A percentile compares a stretch with the other conserved stretches of the same genome.
Evolutionary conservation across 1,140 invertebrate genomes (phyloP).

Genomic region (Lordiphosa mommai): DNA sequence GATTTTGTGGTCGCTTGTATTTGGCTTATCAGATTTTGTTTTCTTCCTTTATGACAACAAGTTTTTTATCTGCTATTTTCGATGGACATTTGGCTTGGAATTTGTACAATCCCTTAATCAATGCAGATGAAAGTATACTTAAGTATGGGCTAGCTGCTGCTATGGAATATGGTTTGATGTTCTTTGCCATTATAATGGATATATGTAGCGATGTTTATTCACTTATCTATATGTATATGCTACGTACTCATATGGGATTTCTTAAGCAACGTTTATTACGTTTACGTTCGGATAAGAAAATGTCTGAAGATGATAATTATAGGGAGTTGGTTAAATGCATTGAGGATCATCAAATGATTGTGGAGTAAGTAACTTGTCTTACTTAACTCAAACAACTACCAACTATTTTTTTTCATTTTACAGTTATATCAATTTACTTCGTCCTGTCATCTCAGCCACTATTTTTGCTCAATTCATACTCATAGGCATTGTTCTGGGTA

Average conservation of each 20-base stretch:
- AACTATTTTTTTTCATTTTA: no score
- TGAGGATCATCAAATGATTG: conserved; percentile 44
- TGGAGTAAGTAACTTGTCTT: conserved; percentile 17
- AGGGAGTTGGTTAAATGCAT: conserved; percentile 52
- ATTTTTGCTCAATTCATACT: conserved; percentile 59
- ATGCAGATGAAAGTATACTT: not conserved
- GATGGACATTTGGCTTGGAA: conserved; percentile 28
- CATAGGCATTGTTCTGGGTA: conserved; percentile 44
- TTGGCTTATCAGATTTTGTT: conserved; percentile 22
- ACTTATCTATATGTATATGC: conserved; percentile 22
- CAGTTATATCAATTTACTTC: conserved; percentile 43
- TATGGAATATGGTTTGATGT: conserved; percentile 18
- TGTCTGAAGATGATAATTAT: conserved; percentile 42
- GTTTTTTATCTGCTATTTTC: not conserved
- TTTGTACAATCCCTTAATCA: conserved; percentile 35
- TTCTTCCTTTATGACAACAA: conserved; percentile 4
- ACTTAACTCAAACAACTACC: no score
- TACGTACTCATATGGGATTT: conserved; percentile 42
- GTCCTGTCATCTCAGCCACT: conserved; percentile 45
- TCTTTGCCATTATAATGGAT: conserved; percentile 23
- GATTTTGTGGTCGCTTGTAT: conserved; percentile 15
- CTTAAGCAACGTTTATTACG: conserved; percentile 44
- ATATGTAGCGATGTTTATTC: conserved; percentile 37
- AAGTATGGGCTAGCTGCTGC: conserved; percentile 14
- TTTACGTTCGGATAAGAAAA: conserved; percentile 30